Evolutionary conservation across 2,888 invertebrate genomes (phyloP).

Genomic region (Candidula unifasciata): DNA sequence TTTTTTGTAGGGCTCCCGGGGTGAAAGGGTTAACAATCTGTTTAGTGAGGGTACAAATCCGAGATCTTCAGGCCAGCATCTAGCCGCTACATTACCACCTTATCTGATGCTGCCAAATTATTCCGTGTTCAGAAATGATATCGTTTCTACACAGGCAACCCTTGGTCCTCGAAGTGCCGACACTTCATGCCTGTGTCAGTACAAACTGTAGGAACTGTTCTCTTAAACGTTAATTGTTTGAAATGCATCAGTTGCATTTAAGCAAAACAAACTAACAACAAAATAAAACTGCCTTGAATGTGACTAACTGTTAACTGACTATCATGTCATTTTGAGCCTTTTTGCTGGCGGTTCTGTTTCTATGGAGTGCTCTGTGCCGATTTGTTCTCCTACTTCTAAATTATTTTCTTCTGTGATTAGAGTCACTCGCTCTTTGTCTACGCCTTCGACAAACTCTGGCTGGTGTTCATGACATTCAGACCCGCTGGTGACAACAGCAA

Average conservation of each 20-base stretch:
- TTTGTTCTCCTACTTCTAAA: background rate
- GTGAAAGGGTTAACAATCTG: too few relatives aligned
- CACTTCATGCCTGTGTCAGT: too few relatives aligned
- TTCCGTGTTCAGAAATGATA: too few relatives aligned
- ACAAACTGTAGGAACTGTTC: too few relatives aligned
- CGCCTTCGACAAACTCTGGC: conserved; percentile 29
- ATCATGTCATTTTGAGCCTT: conserved; percentile 26
- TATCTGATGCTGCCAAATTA: too few relatives aligned
- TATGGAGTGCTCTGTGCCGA: background rate
- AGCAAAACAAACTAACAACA: conserved; percentile 11
- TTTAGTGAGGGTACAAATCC: too few relatives aligned
- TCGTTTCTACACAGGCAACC: too few relatives aligned
- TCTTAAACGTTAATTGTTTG: too few relatives aligned
- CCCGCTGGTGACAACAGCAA: background rate
- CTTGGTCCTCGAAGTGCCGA: too few relatives aligned
- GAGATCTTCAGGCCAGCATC: too few relatives aligned
- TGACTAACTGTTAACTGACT: background rate
- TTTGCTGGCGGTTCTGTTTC: conserved; percentile 15
- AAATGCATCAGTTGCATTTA: background rate
- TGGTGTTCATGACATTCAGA: background rate
- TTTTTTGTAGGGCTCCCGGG: too few relatives aligned
- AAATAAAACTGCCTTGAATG: background rate
- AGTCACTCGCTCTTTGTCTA: background rate
- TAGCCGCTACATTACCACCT: too few relatives aligned
- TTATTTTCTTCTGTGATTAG: conserved; percentile 5